These are phyloP conservation scores for Ommatoiulus sabulosus DNA, from an alignment of 2,888 invertebrate genomes.

Conservation along the genomic window DNA sequence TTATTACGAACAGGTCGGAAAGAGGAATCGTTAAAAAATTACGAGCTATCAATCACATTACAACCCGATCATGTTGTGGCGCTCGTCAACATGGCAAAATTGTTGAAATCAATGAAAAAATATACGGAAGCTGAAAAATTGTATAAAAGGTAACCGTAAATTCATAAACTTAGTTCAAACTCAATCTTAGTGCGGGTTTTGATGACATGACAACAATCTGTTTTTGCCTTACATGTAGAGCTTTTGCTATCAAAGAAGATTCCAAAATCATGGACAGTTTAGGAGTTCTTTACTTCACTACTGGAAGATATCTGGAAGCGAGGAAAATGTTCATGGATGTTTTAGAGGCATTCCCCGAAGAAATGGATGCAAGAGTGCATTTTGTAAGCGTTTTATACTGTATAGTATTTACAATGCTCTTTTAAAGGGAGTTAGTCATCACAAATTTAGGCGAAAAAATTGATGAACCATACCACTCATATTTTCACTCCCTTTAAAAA, in stretches of 20 bases:
- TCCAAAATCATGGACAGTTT: slow-evolving; percentile 59
- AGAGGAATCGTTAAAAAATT: slow-evolving; percentile 73
- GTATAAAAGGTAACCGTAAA: slow-evolving; percentile 56
- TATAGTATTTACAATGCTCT: no score
- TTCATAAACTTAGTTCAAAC: background rate
- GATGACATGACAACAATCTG: background rate
- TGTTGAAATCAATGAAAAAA: slow-evolving; percentile 57
- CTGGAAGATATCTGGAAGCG: slow-evolving; percentile 59
- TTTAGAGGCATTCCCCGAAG: slow-evolving; percentile 57
- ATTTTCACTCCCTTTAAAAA: no score
- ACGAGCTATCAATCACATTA: slow-evolving; percentile 75
- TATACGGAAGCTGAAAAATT: slow-evolving; percentile 58
- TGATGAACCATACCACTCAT: no score
- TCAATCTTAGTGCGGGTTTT: background rate
- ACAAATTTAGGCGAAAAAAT: no score
- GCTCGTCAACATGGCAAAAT: slow-evolving; percentile 74
- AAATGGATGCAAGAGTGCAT: slow-evolving; percentile 60
- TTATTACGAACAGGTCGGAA: slow-evolving; percentile 71
- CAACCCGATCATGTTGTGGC: slow-evolving; percentile 79
- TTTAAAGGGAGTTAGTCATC: no score
- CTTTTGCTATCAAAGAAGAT: slow-evolving; percentile 58
- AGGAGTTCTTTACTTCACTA: slow-evolving; percentile 59
- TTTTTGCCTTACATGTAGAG: no score
- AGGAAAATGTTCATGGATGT: slow-evolving; percentile 57
- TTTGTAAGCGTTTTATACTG: no score